Conservation (phyloP, 1,140 invertebrate genomes). For the Cryptotermes secundus region DNA sequence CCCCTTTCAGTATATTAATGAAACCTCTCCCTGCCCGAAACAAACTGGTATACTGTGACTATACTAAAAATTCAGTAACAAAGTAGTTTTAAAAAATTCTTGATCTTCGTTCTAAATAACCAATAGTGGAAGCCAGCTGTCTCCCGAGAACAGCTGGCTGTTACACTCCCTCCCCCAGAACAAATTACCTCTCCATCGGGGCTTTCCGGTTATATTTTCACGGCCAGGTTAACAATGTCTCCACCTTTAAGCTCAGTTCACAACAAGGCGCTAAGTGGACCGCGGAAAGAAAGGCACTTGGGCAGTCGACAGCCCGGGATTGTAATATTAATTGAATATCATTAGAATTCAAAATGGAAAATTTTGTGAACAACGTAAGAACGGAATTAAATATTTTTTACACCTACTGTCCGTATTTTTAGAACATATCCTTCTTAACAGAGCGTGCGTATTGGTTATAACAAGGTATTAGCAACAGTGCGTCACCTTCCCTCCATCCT, state of each 20-base stretch:
- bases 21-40: background rate
- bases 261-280: background rate
- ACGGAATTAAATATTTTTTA: too few relatives aligned
- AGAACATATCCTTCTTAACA: too few relatives aligned
- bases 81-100: background rate
- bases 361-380: too few relatives aligned
- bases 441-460: too few relatives aligned
- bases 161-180: background rate
- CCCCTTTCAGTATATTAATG: background rate
- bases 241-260: conserved; percentile 10
- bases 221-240: background rate
- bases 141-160: background rate
- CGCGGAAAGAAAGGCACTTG: too few relatives aligned
- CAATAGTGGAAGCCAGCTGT: background rate
- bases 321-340: too few relatives aligned
- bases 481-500: too few relatives aligned
- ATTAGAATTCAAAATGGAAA: too few relatives aligned
- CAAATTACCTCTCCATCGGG: background rate
- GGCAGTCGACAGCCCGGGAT: too few relatives aligned
- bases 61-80: background rate
- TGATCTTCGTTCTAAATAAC: background rate
- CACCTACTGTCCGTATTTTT: too few relatives aligned
- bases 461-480: too few relatives aligned
- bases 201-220: background rate
- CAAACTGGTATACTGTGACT: background rate